These are phyloP conservation scores for Gastrophryne carolinensis DNA, from an alignment of 2,797 vertebrate species.

Conservation along the genomic window DNA sequence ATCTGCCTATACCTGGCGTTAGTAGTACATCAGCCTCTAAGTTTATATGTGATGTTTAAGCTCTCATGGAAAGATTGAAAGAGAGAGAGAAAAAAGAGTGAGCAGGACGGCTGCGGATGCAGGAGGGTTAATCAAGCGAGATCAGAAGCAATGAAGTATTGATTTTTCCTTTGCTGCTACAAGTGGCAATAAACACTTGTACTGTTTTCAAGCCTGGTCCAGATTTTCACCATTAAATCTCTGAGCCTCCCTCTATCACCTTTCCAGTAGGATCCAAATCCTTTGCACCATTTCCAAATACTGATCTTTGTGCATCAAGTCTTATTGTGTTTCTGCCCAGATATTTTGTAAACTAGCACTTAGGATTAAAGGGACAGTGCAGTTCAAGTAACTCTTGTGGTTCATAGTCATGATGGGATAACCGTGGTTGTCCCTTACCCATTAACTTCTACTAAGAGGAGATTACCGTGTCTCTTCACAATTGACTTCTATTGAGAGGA, in stretches of 20 bases:
- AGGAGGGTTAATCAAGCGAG: not conserved
- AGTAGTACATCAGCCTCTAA: too few species aligned
- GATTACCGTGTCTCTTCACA: too few species aligned
- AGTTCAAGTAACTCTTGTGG: too few species aligned
- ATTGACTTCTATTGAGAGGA: too few species aligned
- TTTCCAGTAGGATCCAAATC: not conserved
- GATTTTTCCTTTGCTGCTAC: slow-evolving; percentile 17
- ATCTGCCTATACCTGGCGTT: too few species aligned
- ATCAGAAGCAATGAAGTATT: slow-evolving; percentile 1
- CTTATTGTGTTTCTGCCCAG: not conserved
- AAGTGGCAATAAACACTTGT: slow-evolving; percentile 18
- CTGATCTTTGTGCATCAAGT: not conserved
- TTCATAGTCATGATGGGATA: too few species aligned
- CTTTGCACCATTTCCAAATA: not conserved
- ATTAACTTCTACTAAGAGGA: too few species aligned
- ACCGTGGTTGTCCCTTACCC: too few species aligned
- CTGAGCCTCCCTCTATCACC: not conserved
- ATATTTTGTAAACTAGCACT: not conserved
- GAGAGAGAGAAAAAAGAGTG: not conserved
- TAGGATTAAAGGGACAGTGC: too few species aligned
- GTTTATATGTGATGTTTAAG: too few species aligned
- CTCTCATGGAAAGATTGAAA: not conserved
- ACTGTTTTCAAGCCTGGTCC: not conserved
- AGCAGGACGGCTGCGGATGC: not conserved
- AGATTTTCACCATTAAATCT: not conserved